Conservation (phyloP, 2,888 invertebrate species). For the Andrena haemorrhoa region DNA sequence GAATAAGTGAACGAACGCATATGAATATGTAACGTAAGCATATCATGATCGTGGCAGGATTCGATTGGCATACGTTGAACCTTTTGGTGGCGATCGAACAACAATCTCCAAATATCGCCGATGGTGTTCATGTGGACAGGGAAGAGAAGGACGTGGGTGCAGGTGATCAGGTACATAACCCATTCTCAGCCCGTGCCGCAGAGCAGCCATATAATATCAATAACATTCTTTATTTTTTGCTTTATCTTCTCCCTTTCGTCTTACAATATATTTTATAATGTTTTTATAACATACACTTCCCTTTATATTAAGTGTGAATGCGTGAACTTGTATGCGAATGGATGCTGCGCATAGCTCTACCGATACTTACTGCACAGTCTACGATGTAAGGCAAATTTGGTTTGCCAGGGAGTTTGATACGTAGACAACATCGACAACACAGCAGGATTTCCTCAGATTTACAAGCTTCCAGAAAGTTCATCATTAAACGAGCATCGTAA, state of each 20-base stretch:
- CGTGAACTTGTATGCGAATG: constrained; percentile 37
- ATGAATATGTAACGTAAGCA: constrained; percentile 79
- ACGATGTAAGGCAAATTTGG: constrained; percentile 23
- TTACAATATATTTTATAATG: constrained; percentile 45
- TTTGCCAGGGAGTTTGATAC: constrained; percentile 19
- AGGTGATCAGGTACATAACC: constrained; percentile 96
- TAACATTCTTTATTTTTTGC: constrained; percentile 57
- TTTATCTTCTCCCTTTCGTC: constrained; percentile 30
- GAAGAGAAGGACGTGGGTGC: constrained; percentile 97
- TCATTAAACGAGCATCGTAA: constrained; percentile 17
- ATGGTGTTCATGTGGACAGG: constrained; percentile 95
- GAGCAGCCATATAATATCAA: constrained; percentile 81
- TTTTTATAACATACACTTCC: constrained; percentile 45
- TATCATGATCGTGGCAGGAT: constrained; percentile 89
- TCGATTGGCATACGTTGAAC: constrained; percentile 99
- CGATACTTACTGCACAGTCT: constrained; percentile 15
- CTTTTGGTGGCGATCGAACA: constrained; percentile 99
- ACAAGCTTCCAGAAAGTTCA: neutral
- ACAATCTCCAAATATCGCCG: constrained; percentile 97
- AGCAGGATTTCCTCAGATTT: neutral
- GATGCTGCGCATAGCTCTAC: constrained; percentile 15
- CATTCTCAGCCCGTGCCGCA: constrained; percentile 83
- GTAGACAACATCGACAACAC: constrained; percentile 2
- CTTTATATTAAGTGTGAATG: constrained; percentile 46
- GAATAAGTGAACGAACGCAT: constrained; percentile 63